A percentile compares a stretch with the other conserved stretches of the same genome.
Evolutionary conservation across 2,888 invertebrate species (phyloP).

Genomic region (Eutolmus rufibarbis): DNA sequence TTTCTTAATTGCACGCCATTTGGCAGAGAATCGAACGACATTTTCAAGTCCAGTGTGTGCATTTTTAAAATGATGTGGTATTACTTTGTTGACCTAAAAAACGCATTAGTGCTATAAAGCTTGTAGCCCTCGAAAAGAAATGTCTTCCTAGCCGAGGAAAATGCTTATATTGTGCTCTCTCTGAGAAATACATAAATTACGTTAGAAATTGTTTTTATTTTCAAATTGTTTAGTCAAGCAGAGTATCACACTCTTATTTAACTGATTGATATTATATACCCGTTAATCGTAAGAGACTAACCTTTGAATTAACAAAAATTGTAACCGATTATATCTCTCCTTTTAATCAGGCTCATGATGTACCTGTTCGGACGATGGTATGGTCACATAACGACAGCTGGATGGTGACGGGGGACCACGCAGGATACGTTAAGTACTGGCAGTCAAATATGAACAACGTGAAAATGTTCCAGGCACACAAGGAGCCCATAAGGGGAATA

Average conservation of each 20-base stretch:
- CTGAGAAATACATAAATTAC: too few species aligned
- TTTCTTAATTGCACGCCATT: neutral
- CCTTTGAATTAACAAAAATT: neutral
- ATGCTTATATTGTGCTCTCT: too few species aligned
- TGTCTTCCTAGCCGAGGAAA: too few species aligned
- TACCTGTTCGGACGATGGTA: conserved; percentile 98
- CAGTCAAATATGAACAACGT: conserved; percentile 99
- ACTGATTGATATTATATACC: too few species aligned
- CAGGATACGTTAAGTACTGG: conserved; percentile 99
- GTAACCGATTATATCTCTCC: neutral
- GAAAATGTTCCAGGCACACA: conserved; percentile 99
- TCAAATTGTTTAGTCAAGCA: too few species aligned
- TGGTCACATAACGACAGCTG: conserved; percentile 99
- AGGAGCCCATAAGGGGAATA: conserved; percentile 98
- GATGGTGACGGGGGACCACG: conserved; percentile 99
- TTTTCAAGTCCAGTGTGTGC: too few species aligned
- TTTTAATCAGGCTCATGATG: conserved; percentile 89
- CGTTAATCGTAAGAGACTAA: neutral
- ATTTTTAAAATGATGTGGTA: too few species aligned
- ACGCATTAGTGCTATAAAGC: too few species aligned
- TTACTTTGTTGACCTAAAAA: too few species aligned
- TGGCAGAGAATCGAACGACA: neutral
- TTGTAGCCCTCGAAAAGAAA: too few species aligned
- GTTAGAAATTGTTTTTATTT: too few species aligned
- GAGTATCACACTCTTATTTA: neutral